phyloP scores from a whole-genome alignment of 2,888 invertebrate genomes.

The Brenthis ino region DNA sequence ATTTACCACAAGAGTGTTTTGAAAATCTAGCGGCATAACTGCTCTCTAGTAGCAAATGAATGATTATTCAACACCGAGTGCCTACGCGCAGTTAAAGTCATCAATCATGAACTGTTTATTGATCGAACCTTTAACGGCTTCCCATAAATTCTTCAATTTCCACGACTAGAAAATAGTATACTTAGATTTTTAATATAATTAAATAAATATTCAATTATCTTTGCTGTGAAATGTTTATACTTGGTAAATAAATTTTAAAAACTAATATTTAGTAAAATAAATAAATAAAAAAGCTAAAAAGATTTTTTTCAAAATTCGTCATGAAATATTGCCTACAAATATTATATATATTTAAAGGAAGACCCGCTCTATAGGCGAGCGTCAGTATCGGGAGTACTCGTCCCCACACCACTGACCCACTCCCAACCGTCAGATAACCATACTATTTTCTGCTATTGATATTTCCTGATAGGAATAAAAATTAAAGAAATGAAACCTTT shows the following conservation, averaged over 20 bases:
- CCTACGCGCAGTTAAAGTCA: conserved; percentile 35
- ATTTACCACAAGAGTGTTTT: conserved; percentile 27
- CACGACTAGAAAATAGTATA: not conserved
- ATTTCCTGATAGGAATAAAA: too few species aligned
- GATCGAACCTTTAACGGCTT: conserved; percentile 18
- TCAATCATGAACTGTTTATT: conserved; percentile 36
- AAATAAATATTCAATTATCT: too few species aligned
- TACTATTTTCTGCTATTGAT: not conserved
- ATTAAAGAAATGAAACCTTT: too few species aligned
- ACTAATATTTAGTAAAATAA: too few species aligned
- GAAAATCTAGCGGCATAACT: conserved; percentile 25
- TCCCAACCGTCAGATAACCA: not conserved
- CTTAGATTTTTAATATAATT: not conserved
- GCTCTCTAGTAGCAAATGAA: conserved; percentile 27
- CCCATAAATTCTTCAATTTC: not conserved
- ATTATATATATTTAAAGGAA: not conserved
- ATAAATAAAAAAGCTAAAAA: too few species aligned
- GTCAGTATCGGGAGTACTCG: not conserved
- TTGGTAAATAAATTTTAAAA: too few species aligned
- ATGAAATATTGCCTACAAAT: not conserved
- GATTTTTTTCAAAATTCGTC: too few species aligned
- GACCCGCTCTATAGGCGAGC: not conserved
- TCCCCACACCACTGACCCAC: not conserved
- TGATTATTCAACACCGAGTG: conserved; percentile 23
- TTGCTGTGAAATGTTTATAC: too few species aligned